Evolutionary conservation across 2,113 vertebrate genomes (phyloP).

Genomic region (Pelodiscus sinensis): DNA sequence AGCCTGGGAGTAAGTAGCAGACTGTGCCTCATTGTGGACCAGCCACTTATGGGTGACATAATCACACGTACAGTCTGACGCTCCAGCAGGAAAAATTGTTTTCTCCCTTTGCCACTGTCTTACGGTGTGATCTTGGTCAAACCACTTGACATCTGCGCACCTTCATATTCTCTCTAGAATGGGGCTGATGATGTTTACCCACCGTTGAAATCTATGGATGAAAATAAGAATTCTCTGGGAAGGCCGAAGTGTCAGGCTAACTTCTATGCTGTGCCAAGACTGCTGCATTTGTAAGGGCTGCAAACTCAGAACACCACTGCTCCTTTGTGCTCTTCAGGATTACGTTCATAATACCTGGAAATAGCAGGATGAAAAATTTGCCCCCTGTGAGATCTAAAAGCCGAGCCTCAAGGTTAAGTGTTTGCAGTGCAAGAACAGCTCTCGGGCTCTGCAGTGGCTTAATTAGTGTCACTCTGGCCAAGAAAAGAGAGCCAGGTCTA

Average conservation of each 20-base stretch:
- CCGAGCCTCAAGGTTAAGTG: slow-evolving; percentile 69
- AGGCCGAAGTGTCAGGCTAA: neutral
- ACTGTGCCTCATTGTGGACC: neutral
- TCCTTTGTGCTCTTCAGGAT: slow-evolving; percentile 41
- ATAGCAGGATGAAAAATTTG: slow-evolving; percentile 60
- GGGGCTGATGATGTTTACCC: neutral
- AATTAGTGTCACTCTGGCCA: slow-evolving; percentile 69
- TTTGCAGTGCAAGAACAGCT: slow-evolving; percentile 62
- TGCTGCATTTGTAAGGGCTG: neutral
- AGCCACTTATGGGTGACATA: neutral
- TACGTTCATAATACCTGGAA: slow-evolving; percentile 50
- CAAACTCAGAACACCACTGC: neutral
- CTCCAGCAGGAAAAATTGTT: neutral
- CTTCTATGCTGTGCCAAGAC: slow-evolving; percentile 17
- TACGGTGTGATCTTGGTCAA: neutral
- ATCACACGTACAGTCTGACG: neutral
- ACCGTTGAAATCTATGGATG: neutral
- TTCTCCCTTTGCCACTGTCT: neutral
- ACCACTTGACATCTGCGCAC: neutral
- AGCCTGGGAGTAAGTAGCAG: neutral
- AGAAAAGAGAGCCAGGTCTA: slow-evolving; percentile 38
- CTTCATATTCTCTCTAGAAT: neutral
- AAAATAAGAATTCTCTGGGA: neutral
- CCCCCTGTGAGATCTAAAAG: slow-evolving; percentile 66
- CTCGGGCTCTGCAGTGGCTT: slow-evolving; percentile 46